phyloP scores from a whole-genome alignment of 2,797 vertebrate species.

The Acanthurus leucopareius region DNA sequence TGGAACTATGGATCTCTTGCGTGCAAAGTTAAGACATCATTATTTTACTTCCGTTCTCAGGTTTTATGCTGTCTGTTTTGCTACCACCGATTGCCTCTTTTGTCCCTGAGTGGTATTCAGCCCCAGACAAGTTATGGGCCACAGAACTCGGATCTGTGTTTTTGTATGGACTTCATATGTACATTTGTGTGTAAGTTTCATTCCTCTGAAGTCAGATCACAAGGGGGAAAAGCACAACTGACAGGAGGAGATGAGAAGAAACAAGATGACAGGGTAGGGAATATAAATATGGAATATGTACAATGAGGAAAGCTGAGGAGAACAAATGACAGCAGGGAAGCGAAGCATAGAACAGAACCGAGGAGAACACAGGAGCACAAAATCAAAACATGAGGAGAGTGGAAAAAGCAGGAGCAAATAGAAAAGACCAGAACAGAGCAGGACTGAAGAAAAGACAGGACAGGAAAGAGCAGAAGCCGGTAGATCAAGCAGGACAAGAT shows the following conservation, averaged over 20 bases:
- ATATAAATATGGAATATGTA: constrained; percentile 64
- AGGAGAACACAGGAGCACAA: constrained; percentile 11
- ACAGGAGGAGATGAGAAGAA: constrained; percentile 49
- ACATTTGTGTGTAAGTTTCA: constrained; percentile 39
- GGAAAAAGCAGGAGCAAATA: not conserved
- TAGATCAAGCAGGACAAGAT: not conserved
- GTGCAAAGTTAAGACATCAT: constrained; percentile 68
- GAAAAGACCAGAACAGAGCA: not conserved
- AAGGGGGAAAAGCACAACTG: constrained; percentile 6
- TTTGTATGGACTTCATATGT: constrained; percentile 25
- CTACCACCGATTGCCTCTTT: not conserved
- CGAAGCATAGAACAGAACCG: constrained; percentile 8
- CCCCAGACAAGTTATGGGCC: constrained; percentile 20
- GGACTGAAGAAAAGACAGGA: not conserved
- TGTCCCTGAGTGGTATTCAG: constrained; percentile 25
- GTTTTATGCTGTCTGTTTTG: constrained; percentile 23
- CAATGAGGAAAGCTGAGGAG: constrained; percentile 43
- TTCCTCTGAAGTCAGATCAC: constrained; percentile 58
- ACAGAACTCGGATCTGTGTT: constrained; percentile 33
- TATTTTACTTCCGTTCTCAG: constrained; percentile 53
- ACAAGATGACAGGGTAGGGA: constrained; percentile 41
- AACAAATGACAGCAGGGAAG: constrained; percentile 60
- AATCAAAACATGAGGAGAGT: constrained; percentile 1
- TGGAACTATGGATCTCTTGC: constrained; percentile 8
- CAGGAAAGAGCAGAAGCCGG: not conserved